phyloP scores from a whole-genome alignment of 2,113 vertebrate genomes.

The Mus pahari region DNA sequence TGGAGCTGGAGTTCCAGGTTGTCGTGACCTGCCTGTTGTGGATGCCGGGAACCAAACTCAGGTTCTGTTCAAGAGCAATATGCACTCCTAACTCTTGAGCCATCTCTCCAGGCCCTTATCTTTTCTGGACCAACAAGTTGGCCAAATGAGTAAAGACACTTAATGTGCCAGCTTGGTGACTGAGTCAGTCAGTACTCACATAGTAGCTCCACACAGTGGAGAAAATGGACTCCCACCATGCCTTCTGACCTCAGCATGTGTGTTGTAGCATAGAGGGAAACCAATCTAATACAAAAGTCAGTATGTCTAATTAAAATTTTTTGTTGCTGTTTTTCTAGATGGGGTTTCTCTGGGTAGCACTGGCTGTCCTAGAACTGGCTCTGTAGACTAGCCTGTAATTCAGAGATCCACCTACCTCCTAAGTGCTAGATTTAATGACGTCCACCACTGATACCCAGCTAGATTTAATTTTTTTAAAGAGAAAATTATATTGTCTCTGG shows the following conservation, averaged over 20 bases:
- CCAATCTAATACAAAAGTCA: neutral
- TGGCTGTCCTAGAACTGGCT: neutral
- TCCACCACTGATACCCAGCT: neutral
- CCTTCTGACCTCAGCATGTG: neutral
- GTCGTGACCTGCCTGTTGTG: neutral
- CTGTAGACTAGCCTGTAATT: neutral
- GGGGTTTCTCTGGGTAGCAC: neutral
- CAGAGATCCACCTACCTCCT: neutral
- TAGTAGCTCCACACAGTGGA: neutral
- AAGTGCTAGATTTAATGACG: neutral
- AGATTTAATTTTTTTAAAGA: neutral
- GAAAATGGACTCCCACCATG: neutral
- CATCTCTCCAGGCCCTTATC: neutral
- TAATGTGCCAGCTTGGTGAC: neutral
- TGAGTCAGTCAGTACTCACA: neutral
- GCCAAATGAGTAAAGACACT: neutral
- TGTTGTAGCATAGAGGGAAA: neutral
- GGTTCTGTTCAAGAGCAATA: neutral
- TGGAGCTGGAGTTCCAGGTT: neutral
- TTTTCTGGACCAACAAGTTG: neutral
- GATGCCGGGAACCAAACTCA: neutral
- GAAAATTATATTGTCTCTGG: neutral
- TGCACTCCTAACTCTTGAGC: neutral
- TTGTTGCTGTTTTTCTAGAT: neutral
- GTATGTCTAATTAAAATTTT: neutral